phyloP scores from a whole-genome alignment of 2,797 vertebrate species.

The Gymnoscopelus microlampas region DNA sequence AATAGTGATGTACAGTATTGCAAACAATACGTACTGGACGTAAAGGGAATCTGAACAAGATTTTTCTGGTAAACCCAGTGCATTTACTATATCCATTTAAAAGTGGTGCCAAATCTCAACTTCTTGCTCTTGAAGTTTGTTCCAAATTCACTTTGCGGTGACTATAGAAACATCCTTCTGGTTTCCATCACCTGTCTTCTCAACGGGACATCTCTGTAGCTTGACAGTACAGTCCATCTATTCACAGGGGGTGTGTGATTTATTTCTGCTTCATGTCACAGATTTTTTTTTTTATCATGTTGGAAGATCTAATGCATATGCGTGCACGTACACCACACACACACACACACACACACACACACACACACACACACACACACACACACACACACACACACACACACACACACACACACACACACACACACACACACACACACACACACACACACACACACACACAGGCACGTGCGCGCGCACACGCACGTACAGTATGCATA shows the following conservation, averaged over 20 bases:
- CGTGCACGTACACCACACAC: neutral
- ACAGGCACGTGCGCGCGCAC: no score
- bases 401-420: neutral
- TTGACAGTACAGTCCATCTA: neutral
- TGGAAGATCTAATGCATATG: neutral
- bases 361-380: neutral
- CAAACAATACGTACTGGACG: no score
- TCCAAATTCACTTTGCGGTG: constrained; percentile 2
- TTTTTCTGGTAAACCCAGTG: neutral
- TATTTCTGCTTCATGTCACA: neutral
- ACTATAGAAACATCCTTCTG: neutral
- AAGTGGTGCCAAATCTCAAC: neutral
- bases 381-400: neutral
- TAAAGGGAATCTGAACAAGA: no score
- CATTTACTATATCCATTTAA: neutral
- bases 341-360: neutral
- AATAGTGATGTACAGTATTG: no score
- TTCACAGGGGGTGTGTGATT: neutral
- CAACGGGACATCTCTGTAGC: neutral
- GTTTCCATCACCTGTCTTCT: neutral
- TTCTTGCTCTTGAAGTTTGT: neutral
- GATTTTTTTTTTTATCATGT: neutral
- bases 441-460: no score
- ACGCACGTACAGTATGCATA: no score
- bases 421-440: no score